Conservation (phyloP, 1,140 invertebrate genomes). For the Parasteatoda tepidariorum region DNA sequence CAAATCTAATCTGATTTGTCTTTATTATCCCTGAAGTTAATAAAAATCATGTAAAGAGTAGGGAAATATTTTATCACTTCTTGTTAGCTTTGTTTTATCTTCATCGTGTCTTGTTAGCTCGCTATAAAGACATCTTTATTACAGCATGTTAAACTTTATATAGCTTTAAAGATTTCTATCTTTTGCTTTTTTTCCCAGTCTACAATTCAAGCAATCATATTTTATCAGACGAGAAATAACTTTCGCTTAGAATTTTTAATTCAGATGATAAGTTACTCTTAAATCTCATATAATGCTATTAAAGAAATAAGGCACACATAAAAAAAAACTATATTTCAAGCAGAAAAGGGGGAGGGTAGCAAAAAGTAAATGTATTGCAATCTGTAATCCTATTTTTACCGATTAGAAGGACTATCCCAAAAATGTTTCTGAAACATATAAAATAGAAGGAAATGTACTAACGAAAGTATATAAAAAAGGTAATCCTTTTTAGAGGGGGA, state of each 20-base stretch:
- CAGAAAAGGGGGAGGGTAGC: not conserved
- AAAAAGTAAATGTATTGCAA: not conserved
- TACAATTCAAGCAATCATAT: not conserved
- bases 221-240: not conserved
- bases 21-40: no score
- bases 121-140: not conserved
- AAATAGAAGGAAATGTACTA: not conserved
- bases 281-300: not conserved
- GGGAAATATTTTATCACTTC: not conserved
- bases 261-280: not conserved
- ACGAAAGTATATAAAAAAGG: not conserved
- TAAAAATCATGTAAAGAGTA: no score
- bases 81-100: not conserved
- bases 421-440: not conserved
- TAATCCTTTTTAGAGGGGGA: not conserved
- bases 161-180: not conserved
- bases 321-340: not conserved
- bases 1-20: no score
- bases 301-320: not conserved
- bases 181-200: not conserved
- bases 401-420: not conserved
- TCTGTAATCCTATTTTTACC: slow-evolving; percentile 2
- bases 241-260: not conserved
- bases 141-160: not conserved
- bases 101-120: not conserved